Base-by-base conservation (phyloP, 2,113 vertebrate species). In the Lagopus leucura region DNA sequence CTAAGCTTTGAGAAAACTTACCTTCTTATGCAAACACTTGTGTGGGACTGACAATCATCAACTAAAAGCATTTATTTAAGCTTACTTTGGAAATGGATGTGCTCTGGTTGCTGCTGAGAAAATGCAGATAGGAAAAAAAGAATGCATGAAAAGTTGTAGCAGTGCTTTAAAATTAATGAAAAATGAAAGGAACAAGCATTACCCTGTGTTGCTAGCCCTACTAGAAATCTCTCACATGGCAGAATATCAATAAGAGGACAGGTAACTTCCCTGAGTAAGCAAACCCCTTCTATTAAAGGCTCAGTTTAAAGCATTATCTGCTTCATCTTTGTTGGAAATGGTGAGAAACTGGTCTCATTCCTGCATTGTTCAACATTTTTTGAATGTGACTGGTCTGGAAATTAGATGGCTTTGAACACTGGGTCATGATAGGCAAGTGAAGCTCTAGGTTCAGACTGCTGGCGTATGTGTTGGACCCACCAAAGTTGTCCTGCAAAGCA, bases 1-100 rank as follows among this genome's bases (percentile, higher is more conserved):
- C 52, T 70, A 92, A 84, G 58, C 60, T 90, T 90, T 79, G 76
- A 86, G 93, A 94, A 92, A 89, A 94, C 81, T 89, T 82, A 93
- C 27, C 87, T 96, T 93, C 71, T 87, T 88, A 74, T 86, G 83
- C 73, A 94, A 88, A 72, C 55, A 64, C 91, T 92, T 90, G 40
- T 38, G 79, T 22, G 36, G 86, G 78, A 94, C 66, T 90, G 93
- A 94, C 90, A 91, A 84, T 81, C 42, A 86, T 81, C 81, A 84
- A 30, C 89, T 75, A 96, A 81, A 38, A 89, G 43, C 55, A 83
- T 89, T 97, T 90, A 64, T 86, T 95, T 32, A 82, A 88, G 74
- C 60, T 85, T 83, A 67, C 64, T 55, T 90, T 65, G 77, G 69
- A 81, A 89, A 48, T 32, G 6, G 74, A 40, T 93, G 43, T 73